Evolutionary conservation across 2,797 vertebrate species (phyloP).

Genomic region (Erithacus rubecula): DNA sequence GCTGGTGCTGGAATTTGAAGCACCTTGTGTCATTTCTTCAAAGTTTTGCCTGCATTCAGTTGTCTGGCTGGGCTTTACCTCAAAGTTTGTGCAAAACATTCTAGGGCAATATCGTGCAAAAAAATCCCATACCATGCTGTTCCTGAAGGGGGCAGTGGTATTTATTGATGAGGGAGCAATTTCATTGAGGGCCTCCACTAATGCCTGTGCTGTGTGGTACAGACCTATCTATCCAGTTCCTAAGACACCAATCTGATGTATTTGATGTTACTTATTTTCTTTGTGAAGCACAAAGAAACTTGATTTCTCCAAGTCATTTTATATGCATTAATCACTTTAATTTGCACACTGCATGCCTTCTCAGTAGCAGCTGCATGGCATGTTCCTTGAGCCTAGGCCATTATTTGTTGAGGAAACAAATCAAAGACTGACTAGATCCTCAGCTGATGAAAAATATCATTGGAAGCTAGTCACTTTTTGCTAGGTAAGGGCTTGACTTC

Average conservation of each 20-base stretch:
- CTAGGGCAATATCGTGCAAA: background rate
- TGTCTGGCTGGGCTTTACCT: background rate
- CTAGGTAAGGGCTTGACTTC: background rate
- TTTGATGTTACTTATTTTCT: background rate
- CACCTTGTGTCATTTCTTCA: background rate
- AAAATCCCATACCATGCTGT: fast-evolving
- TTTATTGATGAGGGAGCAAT: background rate
- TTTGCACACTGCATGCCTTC: background rate
- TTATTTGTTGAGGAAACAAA: background rate
- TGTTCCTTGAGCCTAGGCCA: background rate
- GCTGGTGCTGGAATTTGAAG: background rate
- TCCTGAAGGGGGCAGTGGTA: background rate
- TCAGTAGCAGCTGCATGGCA: background rate
- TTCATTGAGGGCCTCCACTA: background rate
- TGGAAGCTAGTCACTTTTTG: background rate
- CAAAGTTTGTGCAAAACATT: background rate
- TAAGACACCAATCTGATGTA: background rate
- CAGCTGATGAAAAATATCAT: background rate
- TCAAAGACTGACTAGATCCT: background rate
- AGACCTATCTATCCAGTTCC: background rate
- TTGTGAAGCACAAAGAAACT: background rate
- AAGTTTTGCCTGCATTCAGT: background rate
- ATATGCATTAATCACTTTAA: background rate
- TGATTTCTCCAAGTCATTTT: background rate
- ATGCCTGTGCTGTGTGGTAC: background rate